Base-by-base conservation (phyloP, 2,797 vertebrate species). In the Aselliscus stoliczkanus region DNA sequence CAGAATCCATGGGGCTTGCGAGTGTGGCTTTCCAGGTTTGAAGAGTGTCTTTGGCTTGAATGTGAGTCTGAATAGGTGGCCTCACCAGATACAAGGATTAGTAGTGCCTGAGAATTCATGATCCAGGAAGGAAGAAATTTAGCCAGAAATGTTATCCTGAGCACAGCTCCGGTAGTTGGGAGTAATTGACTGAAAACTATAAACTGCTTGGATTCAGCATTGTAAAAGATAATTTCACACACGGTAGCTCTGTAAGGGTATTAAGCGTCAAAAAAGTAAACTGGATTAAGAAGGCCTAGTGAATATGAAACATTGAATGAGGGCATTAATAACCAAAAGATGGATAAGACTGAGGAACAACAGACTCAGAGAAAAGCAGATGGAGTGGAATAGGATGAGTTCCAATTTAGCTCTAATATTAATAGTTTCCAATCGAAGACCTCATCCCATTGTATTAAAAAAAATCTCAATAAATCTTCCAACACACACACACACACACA, bases 161-260 rank as follows among this genome's bases (percentile, higher is more conserved):
- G 95, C 73, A 58, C 73, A 94, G 95, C 93, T 95, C 72, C 76
- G 76, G 94, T 37, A 75, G 94, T 95, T 92, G 96, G 83, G 89
- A 96, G 96, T 97, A 97, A 98, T 97, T 97, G 97, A 95, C 97
- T 97, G 97, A 96, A 96, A 98, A 97, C 97, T 97, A 93, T 97
- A 94, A 96, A 97, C 94, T 96, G 95, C 97, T 97, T 65, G 89
- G 87, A 94, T 96, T 96, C 95, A 82, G 93, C 80, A 83, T 96
- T 97, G 93, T 97, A 95, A 96, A 97, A 97, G 97, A 96, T 97
- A 96, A 97, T 98, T 97, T 97, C 97, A 98, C 97, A 97, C 96
- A 94, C n/a, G 21, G 87, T 85, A 73, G 77, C 83, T 96, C 97
- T 87, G 87, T 85, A 92, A 96, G 96, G 79, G 94, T 95, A 94